phyloP scores from a whole-genome alignment of 2,797 vertebrate genomes.

The Acridotheres tristis region DNA sequence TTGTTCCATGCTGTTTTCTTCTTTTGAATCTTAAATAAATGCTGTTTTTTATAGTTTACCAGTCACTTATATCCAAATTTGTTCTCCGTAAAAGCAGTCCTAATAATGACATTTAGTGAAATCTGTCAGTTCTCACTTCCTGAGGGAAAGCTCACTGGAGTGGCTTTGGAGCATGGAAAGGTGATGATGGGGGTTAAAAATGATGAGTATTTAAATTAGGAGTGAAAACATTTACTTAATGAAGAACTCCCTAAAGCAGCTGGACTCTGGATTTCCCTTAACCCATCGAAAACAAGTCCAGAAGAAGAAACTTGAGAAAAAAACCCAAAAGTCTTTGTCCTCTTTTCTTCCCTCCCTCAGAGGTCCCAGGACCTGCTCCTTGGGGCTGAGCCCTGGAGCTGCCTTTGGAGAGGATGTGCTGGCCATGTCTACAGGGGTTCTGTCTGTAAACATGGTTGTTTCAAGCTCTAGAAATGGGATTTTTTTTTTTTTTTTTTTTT shows the following conservation, averaged over 20 bases:
- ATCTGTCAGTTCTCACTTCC: background rate
- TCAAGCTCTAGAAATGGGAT: background rate
- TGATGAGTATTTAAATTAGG: accelerated
- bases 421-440: accelerated
- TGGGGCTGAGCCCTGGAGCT: background rate
- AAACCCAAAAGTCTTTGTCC: background rate
- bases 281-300: background rate
- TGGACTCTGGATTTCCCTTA: background rate
- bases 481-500: background rate
- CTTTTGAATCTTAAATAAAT: background rate
- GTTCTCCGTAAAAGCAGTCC: background rate
- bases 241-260: background rate
- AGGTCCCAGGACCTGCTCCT: no score
- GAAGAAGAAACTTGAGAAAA: background rate
- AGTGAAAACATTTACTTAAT: background rate
- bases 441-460: background rate
- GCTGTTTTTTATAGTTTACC: background rate
- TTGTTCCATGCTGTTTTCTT: background rate
- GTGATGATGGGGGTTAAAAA: background rate
- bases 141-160: background rate
- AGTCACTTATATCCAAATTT: background rate
- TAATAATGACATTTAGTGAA: background rate
- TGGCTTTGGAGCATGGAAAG: background rate
- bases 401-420: background rate
- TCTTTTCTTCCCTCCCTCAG: background rate